phyloP scores from a whole-genome alignment of 2,888 invertebrate genomes.

The Stomorhina lunata region DNA sequence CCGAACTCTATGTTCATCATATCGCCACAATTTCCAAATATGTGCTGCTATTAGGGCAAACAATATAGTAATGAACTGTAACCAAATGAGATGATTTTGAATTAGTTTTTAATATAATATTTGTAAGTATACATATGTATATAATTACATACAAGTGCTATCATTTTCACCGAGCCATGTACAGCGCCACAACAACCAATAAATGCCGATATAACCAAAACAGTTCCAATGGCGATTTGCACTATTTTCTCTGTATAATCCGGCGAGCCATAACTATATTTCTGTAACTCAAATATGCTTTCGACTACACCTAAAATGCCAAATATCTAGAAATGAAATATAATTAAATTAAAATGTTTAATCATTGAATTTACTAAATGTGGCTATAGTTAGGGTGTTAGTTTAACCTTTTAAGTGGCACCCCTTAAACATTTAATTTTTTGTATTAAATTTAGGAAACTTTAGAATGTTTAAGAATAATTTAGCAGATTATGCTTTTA shows the following conservation, averaged over 20 bases:
- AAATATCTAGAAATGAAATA: slow-evolving; percentile 68
- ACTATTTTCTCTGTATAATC: slow-evolving; percentile 71
- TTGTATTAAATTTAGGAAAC: too few species aligned
- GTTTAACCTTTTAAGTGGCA: too few species aligned
- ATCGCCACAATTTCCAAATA: slow-evolving; percentile 72
- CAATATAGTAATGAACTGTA: slow-evolving; percentile 71
- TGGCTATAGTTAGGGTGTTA: too few species aligned
- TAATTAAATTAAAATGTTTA: neutral
- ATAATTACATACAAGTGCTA: slow-evolving; percentile 72
- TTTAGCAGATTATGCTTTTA: too few species aligned
- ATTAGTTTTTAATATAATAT: neutral
- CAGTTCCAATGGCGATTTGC: slow-evolving; percentile 70
- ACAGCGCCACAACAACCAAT: slow-evolving; percentile 74
- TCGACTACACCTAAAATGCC: slow-evolving; percentile 72
- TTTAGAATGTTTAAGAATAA: too few species aligned
- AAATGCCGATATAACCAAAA: slow-evolving; percentile 71
- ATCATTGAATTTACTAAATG: too few species aligned
- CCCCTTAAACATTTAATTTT: too few species aligned
- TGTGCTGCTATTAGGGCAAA: slow-evolving; percentile 69
- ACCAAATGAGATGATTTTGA: neutral
- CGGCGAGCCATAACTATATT: slow-evolving; percentile 70
- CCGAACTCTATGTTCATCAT: slow-evolving; percentile 70
- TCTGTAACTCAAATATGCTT: slow-evolving; percentile 71
- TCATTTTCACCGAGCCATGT: slow-evolving; percentile 73
- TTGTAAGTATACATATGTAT: neutral